These are phyloP conservation scores for Gryllus bimaculatus DNA, from an alignment of 1,140 invertebrate genomes.

Conservation along the genomic window DNA sequence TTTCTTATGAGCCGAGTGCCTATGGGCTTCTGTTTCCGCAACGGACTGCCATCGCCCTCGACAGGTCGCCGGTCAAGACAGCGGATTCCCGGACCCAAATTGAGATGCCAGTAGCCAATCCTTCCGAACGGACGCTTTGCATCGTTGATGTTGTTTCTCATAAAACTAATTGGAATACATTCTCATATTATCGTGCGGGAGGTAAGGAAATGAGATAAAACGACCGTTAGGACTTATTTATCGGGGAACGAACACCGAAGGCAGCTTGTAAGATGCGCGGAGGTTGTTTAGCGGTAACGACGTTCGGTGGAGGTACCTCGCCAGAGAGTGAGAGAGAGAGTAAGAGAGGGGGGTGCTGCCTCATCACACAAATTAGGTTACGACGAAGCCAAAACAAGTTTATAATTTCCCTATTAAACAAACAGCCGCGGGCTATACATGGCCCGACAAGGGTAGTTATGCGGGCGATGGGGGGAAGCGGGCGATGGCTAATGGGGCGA, in stretches of 20 bases:
- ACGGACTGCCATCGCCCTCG: not conserved
- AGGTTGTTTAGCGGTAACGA: not conserved
- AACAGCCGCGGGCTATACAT: not conserved
- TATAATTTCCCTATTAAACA: conserved; percentile 1
- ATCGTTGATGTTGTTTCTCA: not conserved
- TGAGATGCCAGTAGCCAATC: not conserved
- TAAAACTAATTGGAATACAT: not conserved
- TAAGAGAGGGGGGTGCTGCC: not conserved
- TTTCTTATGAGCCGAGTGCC: too few relatives aligned
- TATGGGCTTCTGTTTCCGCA: too few relatives aligned
- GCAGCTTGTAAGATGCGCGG: not conserved
- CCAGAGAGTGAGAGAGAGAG: not conserved
- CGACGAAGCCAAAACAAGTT: conserved; percentile 1
- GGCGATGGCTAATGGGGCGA: not conserved
- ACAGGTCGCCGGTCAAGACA: too few relatives aligned
- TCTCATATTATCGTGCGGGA: not conserved
- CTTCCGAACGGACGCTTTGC: not conserved
- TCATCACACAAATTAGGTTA: conserved; percentile 5
- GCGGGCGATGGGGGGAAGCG: not conserved
- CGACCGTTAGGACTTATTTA: conserved; percentile 1
- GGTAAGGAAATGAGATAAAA: not conserved
- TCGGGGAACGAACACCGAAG: not conserved
- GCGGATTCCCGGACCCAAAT: not conserved
- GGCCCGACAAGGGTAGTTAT: not conserved
- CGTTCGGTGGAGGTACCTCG: not conserved